Evolutionary conservation across 2,888 invertebrate species (phyloP), one percentile per base, ranked within the genome.

Genomic region (Cloeon dipterum): DNA sequence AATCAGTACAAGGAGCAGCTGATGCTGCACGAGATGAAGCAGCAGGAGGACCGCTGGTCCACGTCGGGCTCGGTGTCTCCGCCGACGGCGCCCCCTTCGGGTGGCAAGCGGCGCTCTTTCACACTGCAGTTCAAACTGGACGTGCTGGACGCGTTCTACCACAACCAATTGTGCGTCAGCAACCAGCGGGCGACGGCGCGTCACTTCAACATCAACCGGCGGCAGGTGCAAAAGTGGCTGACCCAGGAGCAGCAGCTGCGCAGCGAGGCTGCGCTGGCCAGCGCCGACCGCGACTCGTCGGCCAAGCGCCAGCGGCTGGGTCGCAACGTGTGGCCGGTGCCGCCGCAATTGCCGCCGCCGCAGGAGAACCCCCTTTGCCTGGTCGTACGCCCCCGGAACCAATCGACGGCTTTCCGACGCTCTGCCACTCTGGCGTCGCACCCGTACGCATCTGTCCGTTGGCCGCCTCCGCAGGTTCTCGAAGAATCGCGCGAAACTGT

Each of bases 171-270:
- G 2, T 58, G 61, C 14, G 53, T 53, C 11, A 57, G 59, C 1
- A 63, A 62, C 44, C 63, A 62, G 40, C 49, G 62, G 32, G 62
- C 62, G 23, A 62, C 61, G 3, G 62, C 62, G 4, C 52, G 61
- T 34, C 60, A 61, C 45, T 62, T 59, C 43, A 56, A 56, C 38
- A 61, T 62, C 37, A 61, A 62, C 45, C 53, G 62, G 5, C 53
- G 62, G 11, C 62, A 63, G 47, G 60, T 63, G 20, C 62, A 62
- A 42, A 62, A 62, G 44, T 62, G 63, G 62, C 46, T 62, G 3
- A 54, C 57, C 10, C 59, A 60, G 42, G 60, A 60, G 42, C 43
- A 46, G 8, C 52, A 56, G 7, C 49, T 61, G 3, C 48, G 58
- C 7, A 53, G 53, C 13, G 58, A 59, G 40, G 44, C 45, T 10